Evolutionary conservation across 1,140 invertebrate genomes (phyloP), one percentile per base, ranked within the genome.

Genomic region (Eueides isabella): DNA sequence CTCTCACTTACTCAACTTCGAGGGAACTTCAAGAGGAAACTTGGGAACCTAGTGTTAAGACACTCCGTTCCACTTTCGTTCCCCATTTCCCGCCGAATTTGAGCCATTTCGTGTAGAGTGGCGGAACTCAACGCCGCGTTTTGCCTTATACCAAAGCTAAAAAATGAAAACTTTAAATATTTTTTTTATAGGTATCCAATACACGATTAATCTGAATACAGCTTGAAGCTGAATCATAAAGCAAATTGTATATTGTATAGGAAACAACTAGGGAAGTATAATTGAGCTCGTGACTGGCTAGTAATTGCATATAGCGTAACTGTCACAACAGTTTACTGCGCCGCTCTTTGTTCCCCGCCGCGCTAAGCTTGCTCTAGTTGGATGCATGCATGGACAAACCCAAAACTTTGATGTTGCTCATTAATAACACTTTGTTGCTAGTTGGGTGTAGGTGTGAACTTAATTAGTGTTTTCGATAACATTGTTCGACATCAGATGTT

Each of bases 311-410:
- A 76, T 76, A 55, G 76, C 70, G 69, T 71, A 71, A 77, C 77
- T 75, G 74, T 71, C 72, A 79, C 72, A 77, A 79, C 75, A 76
- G 69, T 80, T 82, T 78, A 69, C 72, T 63, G 75, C 66, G 48
- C 63, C 66, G 65, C 48, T 67, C 66, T 63, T 76, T 71, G 68
- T 74, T 70, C 55, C 26, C 62, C 12, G 31, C 62, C 14, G 38
- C 11, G 67, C 61, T 31, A 26, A 35, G 29, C 63, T 55, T 31
- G 63, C 30, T 28, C 66, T 73, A 68, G 16, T 23, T 63, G 26
- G 26, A 35, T 29, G 62, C 61, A 33, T 31, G 67, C 33, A 61
- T 61, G 48, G 38, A 41, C 68, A 63, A 6, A 16, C 31, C 14
- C 65, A 11, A 44, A 44, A 67, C 65, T 67, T 55, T 12, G 48